A percentile compares a stretch with the other conserved stretches of the same genome.
phyloP scores from a whole-genome alignment of 1,140 invertebrate genomes.

The Bactericera cockerelli region DNA sequence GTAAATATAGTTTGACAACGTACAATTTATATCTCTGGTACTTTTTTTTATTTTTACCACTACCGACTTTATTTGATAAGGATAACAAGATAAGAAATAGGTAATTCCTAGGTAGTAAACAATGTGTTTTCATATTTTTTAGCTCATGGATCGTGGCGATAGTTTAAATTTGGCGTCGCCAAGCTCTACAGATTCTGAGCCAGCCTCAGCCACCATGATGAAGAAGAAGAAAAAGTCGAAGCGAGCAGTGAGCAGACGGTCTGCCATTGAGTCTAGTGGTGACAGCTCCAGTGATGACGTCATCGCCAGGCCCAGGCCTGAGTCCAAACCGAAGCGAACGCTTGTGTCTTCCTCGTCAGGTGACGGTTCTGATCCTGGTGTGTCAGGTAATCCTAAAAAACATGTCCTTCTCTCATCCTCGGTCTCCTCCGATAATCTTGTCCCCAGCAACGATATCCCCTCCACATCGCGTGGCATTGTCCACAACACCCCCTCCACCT shows the following conservation, averaged over 20 bases:
- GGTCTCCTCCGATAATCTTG: not conserved
- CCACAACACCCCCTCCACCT: too few relatives aligned
- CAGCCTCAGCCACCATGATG: not conserved
- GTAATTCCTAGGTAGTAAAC: not conserved
- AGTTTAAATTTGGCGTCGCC: not conserved
- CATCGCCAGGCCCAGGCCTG: not conserved
- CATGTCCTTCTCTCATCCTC: not conserved
- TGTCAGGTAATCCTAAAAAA: not conserved
- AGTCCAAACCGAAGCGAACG: too few relatives aligned
- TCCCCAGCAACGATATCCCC: not conserved
- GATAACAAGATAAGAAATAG: not conserved
- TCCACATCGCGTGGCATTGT: too few relatives aligned
- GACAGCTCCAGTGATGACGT: not conserved
- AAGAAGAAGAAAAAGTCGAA: constrained; percentile 4
- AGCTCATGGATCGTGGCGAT: not conserved
- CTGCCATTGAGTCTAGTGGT: not conserved
- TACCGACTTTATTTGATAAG: too few relatives aligned
- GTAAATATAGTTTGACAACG: too few relatives aligned
- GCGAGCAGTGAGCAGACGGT: not conserved
- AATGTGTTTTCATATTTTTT: constrained; percentile 6
- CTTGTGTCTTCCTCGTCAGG: not conserved
- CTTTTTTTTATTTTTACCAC: too few relatives aligned
- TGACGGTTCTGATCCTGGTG: not conserved
- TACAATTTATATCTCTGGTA: too few relatives aligned
- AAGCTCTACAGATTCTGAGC: not conserved